A percentile compares a stretch with the other conserved stretches of the same genome.
These are phyloP conservation scores for Volucella inanis DNA, from an alignment of 2,888 invertebrate species.

Conservation along the genomic window DNA sequence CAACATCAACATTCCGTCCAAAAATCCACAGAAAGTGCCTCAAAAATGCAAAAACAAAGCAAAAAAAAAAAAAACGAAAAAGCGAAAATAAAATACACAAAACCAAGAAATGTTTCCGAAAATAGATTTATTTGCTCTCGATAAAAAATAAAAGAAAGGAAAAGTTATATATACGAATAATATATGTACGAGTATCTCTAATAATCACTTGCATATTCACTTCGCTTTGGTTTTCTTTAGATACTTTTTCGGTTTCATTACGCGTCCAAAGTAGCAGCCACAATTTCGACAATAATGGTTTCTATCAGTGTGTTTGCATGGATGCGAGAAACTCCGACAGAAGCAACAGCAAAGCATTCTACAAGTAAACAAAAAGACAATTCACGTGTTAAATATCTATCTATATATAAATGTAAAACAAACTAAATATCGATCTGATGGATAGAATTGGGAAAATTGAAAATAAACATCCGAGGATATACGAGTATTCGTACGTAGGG, in stretches of 20 bases:
- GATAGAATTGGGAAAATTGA: slow-evolving; percentile 6
- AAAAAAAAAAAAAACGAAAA: slow-evolving; percentile 8
- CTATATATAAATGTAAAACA: slow-evolving; percentile 12
- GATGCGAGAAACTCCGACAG: slow-evolving; percentile 79
- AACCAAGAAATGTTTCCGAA: slow-evolving; percentile 45
- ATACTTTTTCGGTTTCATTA: slow-evolving; percentile 78
- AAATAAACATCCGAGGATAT: slow-evolving; percentile 1
- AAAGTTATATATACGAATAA: slow-evolving; percentile 12
- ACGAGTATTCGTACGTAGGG: not conserved
- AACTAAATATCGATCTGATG: slow-evolving; percentile 49
- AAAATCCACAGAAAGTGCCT: slow-evolving; percentile 1
- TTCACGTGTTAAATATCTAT: not conserved
- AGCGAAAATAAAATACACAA: slow-evolving; percentile 29
- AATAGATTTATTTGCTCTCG: slow-evolving; percentile 68
- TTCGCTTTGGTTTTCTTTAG: slow-evolving; percentile 59
- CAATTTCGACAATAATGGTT: slow-evolving; percentile 82
- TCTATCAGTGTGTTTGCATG: slow-evolving; percentile 80
- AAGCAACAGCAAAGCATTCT: slow-evolving; percentile 80
- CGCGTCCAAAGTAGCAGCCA: slow-evolving; percentile 81
- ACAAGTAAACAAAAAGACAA: slow-evolving; percentile 35
- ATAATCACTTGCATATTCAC: slow-evolving; percentile 50
- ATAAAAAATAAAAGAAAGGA: slow-evolving; percentile 50
- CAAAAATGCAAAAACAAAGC: not conserved
- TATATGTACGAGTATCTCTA: slow-evolving; percentile 24
- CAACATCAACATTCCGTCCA: slow-evolving; percentile 1